phyloP scores from a whole-genome alignment of 2,888 invertebrate species.

The Leptarthrus brevirostris region DNA sequence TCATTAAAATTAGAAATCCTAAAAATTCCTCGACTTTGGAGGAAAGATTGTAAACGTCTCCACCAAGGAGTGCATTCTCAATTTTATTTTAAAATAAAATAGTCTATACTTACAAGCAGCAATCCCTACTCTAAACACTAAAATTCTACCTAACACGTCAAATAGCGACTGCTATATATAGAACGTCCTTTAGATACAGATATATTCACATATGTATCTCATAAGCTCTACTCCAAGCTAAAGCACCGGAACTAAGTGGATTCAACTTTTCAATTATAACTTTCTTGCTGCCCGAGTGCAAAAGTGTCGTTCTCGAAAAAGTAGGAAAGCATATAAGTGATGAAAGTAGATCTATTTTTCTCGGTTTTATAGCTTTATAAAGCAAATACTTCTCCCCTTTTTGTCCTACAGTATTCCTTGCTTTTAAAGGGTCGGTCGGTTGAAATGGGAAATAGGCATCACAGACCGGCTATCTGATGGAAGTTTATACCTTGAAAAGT shows the following conservation, averaged over 20 bases:
- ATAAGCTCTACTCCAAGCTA: background rate
- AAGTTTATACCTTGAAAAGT: conserved; percentile 13
- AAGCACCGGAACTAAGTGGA: conserved; percentile 11
- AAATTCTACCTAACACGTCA: no score
- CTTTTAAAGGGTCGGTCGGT: conserved; percentile 31
- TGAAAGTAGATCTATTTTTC: conserved; percentile 6
- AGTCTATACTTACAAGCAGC: no score
- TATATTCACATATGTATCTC: no score
- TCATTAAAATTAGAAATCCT: no score
- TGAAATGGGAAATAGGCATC: background rate
- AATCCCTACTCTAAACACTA: no score
- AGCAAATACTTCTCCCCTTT: conserved; percentile 1
- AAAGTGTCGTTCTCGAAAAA: conserved; percentile 27
- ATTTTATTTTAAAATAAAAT: no score
- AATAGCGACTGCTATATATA: no score
- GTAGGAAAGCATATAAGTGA: background rate
- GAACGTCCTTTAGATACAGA: no score
- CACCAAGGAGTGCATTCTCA: no score
- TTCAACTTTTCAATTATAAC: conserved; percentile 37
- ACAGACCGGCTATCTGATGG: background rate
- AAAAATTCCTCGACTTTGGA: no score
- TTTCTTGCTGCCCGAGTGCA: background rate
- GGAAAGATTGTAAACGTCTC: no score
- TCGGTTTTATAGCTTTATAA: conserved; percentile 18
- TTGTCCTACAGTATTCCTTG: background rate